Conservation (phyloP, 2,113 vertebrate genomes). For the Zosterops pallidus region DNA sequence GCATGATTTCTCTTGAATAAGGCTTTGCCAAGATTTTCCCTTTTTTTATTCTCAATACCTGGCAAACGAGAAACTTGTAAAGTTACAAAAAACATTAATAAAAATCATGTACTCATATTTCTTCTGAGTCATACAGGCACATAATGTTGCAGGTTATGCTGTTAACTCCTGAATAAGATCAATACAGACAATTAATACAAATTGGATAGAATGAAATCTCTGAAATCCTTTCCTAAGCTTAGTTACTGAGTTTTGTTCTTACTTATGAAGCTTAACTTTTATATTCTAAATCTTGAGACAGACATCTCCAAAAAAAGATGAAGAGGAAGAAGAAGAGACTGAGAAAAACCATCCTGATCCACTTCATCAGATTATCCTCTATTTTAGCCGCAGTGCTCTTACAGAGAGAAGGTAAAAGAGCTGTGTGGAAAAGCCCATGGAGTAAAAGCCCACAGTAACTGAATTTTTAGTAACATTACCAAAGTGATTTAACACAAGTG, state of each 20-base stretch:
- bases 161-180: not conserved
- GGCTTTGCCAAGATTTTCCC: not conserved
- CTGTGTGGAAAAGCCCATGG: not conserved
- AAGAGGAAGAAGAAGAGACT: constrained; percentile 88
- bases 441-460: not conserved
- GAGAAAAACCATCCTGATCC: constrained; percentile 91
- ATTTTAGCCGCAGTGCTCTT: constrained; percentile 94
- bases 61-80: not conserved
- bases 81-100: not conserved
- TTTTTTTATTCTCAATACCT: not conserved
- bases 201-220: not conserved
- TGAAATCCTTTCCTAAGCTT: not conserved
- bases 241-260: not conserved
- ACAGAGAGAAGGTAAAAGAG: constrained; percentile 89
- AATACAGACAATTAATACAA: not conserved
- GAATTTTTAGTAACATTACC: not conserved
- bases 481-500: not conserved
- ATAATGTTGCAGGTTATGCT: not conserved
- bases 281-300: constrained; percentile 73
- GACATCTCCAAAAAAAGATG: constrained; percentile 86
- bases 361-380: constrained; percentile 97
- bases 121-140: not conserved
- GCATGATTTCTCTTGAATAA: constrained; percentile 33
- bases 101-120: not conserved
- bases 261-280: not conserved